Base-by-base conservation (phyloP, 2,888 invertebrate species). In the Cosmorhoe ocellata region DNA sequence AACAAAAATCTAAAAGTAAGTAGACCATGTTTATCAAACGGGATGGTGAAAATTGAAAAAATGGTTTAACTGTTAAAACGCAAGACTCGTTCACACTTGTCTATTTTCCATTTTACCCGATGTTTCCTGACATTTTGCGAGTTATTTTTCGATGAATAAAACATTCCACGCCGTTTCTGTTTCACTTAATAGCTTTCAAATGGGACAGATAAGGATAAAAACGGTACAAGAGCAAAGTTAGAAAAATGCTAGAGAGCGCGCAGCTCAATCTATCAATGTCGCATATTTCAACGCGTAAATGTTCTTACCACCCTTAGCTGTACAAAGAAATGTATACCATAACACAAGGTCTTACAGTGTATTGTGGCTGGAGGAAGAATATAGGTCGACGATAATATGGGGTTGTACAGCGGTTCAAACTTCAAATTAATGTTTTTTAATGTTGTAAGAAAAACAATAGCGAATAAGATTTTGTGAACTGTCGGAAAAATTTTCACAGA, bases 221-320 rank as follows among this genome's bases (percentile, higher is more conserved):
- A 44, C 44, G 30, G 28, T 27, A 42, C 43, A 48, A 44, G 52
- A 24, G 39, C 33, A 41, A 43, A 48, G 52, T 53, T 48, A 12
- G 52, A 53, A 48, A 51, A 48, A 53, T 53, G 30, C 61, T 57
- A 52, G 43, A 34, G n/a, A n/a, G n/a, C 42, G 33, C 47, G 43
- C 30, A 18, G 27, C 38, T 37, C 59, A 59, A 67, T 67, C 59
- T 57, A 63, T 67, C 67, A 65, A 54, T 49, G 67, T 65, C 67
- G 34, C 5, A 11, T 26, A 24, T 28, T 9, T 14, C 42, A 6
- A 39, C 24, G 39, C 30, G 44, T 24, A 49, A 56, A 56, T 45
- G 31, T 48, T n/a, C 48, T 32, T 42, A 45, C 41, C 44, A 34
- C 43, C 28, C 36, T 9, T 18, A 12, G 13, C 24, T 26, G 4